A percentile compares a stretch with the other conserved stretches of the same genome.
Evolutionary conservation across 1,140 invertebrate species (phyloP).

Genomic region (Heliconius eleuchia): DNA sequence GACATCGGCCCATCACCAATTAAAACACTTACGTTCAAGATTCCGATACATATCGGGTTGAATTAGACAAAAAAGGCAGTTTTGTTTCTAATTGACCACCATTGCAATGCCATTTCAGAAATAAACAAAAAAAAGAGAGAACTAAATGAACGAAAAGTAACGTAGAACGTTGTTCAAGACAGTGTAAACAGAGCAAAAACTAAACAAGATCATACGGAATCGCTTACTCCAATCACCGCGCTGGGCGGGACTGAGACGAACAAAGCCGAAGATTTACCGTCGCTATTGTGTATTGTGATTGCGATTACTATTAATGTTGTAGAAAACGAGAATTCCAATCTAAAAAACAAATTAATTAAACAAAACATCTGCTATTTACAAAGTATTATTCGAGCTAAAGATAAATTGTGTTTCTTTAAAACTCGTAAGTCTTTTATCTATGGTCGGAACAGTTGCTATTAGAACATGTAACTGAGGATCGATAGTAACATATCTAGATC

Average conservation of each 20-base stretch:
- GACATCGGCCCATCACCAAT: constrained; percentile 41
- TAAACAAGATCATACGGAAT: constrained; percentile 73
- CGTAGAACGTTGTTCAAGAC: constrained; percentile 51
- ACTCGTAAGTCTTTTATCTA: background rate
- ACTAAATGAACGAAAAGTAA: constrained; percentile 46
- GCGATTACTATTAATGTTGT: constrained; percentile 29
- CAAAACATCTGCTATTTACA: background rate
- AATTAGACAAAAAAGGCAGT: constrained; percentile 48
- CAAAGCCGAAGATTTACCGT: constrained; percentile 52
- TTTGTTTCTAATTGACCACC: constrained; percentile 40
- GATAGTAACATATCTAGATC: constrained; percentile 70
- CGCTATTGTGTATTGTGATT: constrained; percentile 39
- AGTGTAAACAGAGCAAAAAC: constrained; percentile 73
- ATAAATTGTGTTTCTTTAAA: background rate
- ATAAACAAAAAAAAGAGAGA: constrained; percentile 37
- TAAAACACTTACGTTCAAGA: constrained; percentile 42
- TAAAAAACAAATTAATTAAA: constrained; percentile 19
- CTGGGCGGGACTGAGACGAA: constrained; percentile 54
- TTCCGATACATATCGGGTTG: constrained; percentile 44
- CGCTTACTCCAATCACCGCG: constrained; percentile 70
- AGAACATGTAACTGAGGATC: constrained; percentile 54
- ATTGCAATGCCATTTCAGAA: constrained; percentile 43
- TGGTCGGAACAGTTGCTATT: constrained; percentile 37
- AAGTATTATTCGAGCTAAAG: background rate
- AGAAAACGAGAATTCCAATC: constrained; percentile 19